A percentile compares a stretch with the other conserved stretches of the same genome.
Evolutionary conservation across 2,113 vertebrate species (phyloP).

Genomic region (Ursus arctos): DNA sequence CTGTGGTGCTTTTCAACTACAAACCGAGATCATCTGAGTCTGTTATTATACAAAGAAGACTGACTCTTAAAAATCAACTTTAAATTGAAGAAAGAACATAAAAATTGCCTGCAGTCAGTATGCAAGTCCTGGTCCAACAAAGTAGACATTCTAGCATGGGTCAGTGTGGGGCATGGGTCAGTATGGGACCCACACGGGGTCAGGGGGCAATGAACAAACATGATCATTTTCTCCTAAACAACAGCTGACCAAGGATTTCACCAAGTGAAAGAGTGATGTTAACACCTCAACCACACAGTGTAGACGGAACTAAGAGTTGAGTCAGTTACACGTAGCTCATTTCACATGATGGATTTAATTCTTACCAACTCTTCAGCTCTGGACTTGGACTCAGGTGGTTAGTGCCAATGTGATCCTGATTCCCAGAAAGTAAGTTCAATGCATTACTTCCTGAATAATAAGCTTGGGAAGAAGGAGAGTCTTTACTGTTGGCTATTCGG

Average conservation of each 20-base stretch:
- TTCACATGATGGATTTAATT: neutral
- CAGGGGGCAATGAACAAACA: neutral
- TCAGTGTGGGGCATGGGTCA: neutral
- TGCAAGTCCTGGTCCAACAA: neutral
- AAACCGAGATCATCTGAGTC: slow-evolving; percentile 2
- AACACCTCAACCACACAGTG: neutral
- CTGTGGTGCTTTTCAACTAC: slow-evolving; percentile 30
- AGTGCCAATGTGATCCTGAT: neutral
- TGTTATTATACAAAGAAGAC: neutral
- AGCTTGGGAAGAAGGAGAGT: neutral
- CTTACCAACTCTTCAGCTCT: neutral
- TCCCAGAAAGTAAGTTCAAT: neutral
- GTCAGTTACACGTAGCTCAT: neutral
- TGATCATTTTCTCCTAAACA: neutral
- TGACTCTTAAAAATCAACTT: slow-evolving; percentile 27
- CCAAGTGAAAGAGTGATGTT: neutral
- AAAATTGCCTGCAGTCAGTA: neutral
- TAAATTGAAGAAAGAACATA: neutral
- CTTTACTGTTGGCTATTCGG: neutral
- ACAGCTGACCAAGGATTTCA: neutral
- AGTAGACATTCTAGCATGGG: neutral
- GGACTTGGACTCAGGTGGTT: neutral
- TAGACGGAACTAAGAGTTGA: neutral
- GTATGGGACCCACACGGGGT: too few species aligned
- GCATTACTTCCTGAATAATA: neutral